phyloP scores from a whole-genome alignment of 2,888 invertebrate species.

The Chrysina gloriosa region DNA sequence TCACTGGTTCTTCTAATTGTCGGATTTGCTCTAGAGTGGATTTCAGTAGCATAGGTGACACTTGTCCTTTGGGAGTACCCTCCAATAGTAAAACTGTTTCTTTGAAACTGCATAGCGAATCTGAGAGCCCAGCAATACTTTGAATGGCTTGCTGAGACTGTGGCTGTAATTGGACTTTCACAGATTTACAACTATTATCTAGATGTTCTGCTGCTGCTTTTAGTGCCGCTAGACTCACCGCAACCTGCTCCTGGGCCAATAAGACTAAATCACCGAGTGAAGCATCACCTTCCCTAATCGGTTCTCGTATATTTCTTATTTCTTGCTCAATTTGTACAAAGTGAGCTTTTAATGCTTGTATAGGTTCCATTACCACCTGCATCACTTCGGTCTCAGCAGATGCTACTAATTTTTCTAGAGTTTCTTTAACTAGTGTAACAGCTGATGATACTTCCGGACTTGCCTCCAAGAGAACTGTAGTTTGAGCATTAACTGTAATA shows the following conservation, averaged over 20 bases:
- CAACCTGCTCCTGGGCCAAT: no score
- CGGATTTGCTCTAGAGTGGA: constrained; percentile 7
- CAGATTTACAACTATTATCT: constrained; percentile 13
- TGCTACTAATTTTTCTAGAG: neutral
- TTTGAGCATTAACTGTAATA: neutral
- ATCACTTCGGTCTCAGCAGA: neutral
- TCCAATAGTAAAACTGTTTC: constrained; percentile 30
- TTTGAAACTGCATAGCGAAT: constrained; percentile 21
- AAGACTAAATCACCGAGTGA: no score
- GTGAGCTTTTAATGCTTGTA: neutral
- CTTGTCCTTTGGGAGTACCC: constrained; percentile 29
- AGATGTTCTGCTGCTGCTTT: constrained; percentile 24
- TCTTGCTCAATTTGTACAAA: neutral
- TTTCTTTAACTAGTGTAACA: neutral
- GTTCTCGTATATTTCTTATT: neutral
- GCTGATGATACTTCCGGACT: neutral
- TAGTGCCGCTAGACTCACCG: neutral
- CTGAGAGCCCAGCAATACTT: constrained; percentile 10
- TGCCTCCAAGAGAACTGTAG: neutral
- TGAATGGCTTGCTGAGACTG: constrained; percentile 18
- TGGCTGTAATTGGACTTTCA: constrained; percentile 18
- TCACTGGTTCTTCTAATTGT: constrained; percentile 34
- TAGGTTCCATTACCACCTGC: constrained; percentile 9
- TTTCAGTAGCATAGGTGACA: constrained; percentile 1
- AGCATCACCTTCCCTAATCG: no score